Percentiles rank a stretch among this genome's conserved stretches.
Evolutionary conservation across 2,888 invertebrate genomes (phyloP).

Genomic region (Thymelicus lineola): DNA sequence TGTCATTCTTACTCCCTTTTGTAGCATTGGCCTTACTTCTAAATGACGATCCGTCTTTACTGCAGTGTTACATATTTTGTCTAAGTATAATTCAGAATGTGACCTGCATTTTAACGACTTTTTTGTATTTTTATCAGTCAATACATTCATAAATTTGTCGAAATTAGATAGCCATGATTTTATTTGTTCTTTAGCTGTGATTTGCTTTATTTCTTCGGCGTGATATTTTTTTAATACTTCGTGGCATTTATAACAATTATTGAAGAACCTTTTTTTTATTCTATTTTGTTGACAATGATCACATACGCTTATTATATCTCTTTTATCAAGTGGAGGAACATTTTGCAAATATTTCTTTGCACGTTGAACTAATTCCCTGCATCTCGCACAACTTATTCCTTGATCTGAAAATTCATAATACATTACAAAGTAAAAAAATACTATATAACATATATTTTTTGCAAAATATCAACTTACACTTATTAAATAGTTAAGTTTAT

Average conservation of each 20-base stretch:
- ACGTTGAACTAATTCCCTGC: conserved; percentile 57
- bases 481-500: background rate
- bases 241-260: conserved; percentile 60
- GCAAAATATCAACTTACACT: background rate
- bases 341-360: conserved; percentile 54
- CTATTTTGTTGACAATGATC: conserved; percentile 56
- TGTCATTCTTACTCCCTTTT: conserved; percentile 28
- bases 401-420: conserved; percentile 53
- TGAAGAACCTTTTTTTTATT: conserved; percentile 39
- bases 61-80: conserved; percentile 36
- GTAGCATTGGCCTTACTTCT: conserved; percentile 23
- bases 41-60: background rate
- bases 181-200: conserved; percentile 43
- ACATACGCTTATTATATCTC: conserved; percentile 60
- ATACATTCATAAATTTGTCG: conserved; percentile 44
- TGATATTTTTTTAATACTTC: conserved; percentile 57
- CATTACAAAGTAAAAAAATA: no score
- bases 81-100: conserved; percentile 43
- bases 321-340: conserved; percentile 51
- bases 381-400: conserved; percentile 60
- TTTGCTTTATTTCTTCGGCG: conserved; percentile 9
- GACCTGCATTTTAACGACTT: conserved; percentile 23
- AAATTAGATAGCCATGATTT: conserved; percentile 51
- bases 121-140: conserved; percentile 35
- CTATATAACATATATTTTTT: background rate